Percentiles rank a stretch among this genome's conserved stretches.
Evolutionary conservation across 1,140 invertebrate genomes (phyloP).

Genomic region (Metopolophium dirhodum): DNA sequence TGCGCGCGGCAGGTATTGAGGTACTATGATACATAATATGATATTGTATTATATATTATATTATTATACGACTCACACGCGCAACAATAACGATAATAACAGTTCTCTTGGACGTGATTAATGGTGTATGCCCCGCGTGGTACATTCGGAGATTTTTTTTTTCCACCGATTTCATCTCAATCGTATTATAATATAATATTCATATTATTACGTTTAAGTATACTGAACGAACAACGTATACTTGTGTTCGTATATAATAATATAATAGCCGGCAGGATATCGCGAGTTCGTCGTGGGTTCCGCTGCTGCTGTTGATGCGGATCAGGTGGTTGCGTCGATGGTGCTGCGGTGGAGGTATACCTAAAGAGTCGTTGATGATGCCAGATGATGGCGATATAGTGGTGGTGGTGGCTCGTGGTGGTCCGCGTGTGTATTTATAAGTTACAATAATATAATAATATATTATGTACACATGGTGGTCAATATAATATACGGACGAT

Average conservation of each 20-base stretch:
- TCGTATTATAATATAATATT: background rate
- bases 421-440: background rate
- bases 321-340: background rate
- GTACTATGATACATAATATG: background rate
- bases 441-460: background rate
- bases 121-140: background rate
- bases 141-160: conserved; percentile 16
- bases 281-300: no score
- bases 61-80: background rate
- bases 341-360: no score
- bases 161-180: background rate
- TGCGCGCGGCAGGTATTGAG: background rate
- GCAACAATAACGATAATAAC: background rate
- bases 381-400: background rate
- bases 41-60: background rate
- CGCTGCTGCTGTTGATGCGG: background rate
- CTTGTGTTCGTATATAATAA: background rate
- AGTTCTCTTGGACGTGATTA: conserved; percentile 10
- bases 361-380: background rate
- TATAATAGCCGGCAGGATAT: background rate
- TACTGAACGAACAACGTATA: background rate
- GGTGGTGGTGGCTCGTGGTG: background rate
- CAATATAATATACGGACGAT: background rate
- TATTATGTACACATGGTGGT: background rate
- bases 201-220: background rate